phyloP scores from a whole-genome alignment of 2,797 vertebrate genomes.

The Melanotaenia nigrans region DNA sequence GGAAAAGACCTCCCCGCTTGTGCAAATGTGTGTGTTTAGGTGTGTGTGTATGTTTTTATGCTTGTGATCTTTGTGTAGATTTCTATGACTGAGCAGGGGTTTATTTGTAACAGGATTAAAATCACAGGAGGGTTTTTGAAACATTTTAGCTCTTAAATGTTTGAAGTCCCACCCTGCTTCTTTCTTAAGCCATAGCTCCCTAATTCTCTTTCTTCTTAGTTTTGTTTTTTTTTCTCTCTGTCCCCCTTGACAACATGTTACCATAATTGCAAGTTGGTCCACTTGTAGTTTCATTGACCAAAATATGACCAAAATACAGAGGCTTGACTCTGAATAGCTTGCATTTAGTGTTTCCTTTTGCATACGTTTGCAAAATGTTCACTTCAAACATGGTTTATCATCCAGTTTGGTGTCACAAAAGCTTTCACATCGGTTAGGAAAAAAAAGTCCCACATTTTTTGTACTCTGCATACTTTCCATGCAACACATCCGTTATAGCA shows the following conservation, averaged over 20 bases:
- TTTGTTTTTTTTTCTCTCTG: conserved; percentile 28
- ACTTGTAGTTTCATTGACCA: conserved; percentile 9
- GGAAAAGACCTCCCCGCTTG: conserved; percentile 34
- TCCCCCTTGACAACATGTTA: conserved; percentile 27
- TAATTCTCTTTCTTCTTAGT: conserved; percentile 22
- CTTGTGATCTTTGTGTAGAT: conserved; percentile 12
- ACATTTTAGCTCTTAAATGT: conserved; percentile 46
- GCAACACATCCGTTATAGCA: background rate
- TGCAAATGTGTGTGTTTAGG: conserved; percentile 24
- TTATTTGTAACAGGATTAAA: conserved; percentile 59
- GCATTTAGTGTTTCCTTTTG: too few relatives aligned
- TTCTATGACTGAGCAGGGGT: conserved; percentile 29
- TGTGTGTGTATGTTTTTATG: conserved; percentile 28
- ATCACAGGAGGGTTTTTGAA: conserved; percentile 49
- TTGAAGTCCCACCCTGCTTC: conserved; percentile 31
- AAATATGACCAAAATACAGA: conserved; percentile 14
- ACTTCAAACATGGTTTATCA: too few relatives aligned
- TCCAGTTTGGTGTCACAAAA: too few relatives aligned
- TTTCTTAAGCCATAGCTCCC: conserved; percentile 23
- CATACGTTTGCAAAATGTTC: too few relatives aligned
- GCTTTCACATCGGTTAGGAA: background rate
- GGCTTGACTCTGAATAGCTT: background rate
- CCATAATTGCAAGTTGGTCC: conserved; percentile 22
- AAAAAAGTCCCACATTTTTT: background rate
- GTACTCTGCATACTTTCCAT: background rate